Base-by-base conservation (phyloP, 2,888 invertebrate species). In the Drosophila nr. fundita region DNA sequence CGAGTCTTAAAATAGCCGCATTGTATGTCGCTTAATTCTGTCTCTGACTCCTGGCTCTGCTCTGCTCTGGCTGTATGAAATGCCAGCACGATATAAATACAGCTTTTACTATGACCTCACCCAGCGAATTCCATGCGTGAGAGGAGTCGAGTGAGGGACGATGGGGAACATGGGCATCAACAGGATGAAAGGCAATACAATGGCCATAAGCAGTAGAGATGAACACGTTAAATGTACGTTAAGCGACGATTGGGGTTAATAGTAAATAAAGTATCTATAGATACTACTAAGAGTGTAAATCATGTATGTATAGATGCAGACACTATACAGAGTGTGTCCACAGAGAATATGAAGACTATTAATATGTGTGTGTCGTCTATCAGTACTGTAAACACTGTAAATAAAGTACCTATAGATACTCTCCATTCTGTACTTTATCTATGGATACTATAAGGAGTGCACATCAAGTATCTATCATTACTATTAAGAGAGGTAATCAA, bases 51-150 rank as follows among this genome's bases (percentile, higher is more conserved):
- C 30, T 52, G 52, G 29, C n/a, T 52, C 52, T 38, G 24, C 7
- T 34, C 34, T 15, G 10, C 42, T 58, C 15, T 8, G 52, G n/a
- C 13, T 60, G 34, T 21, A 36, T 38, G n/a, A 29, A 48, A 29
- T 49, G 42, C 40, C 24, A 54, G 32, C 24, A 42, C 24, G 45
- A 24, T 21, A 27, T 15, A 45, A 15, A 45, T 24, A 24, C 48
- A 57, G 59, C 77, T 75, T 68, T 45, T 10, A 42, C 42, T 68
- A 58, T 73, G 68, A 79, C 80, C 80, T 78, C 78, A 78, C 73
- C 55, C 65, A 58, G 59, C 42, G 63, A 42, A 40, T 42, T 42
- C 45, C 61, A n/a, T 8, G 7, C 4, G n/a, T 7, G 10, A 4
- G 15, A n/a, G 38, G 53, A 54, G 18, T 3, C 8, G 15, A 15